A percentile compares a stretch with the other conserved stretches of the same genome.
Evolutionary conservation across 2,113 vertebrate species (phyloP).

Genomic region (Petaurus breviceps): DNA sequence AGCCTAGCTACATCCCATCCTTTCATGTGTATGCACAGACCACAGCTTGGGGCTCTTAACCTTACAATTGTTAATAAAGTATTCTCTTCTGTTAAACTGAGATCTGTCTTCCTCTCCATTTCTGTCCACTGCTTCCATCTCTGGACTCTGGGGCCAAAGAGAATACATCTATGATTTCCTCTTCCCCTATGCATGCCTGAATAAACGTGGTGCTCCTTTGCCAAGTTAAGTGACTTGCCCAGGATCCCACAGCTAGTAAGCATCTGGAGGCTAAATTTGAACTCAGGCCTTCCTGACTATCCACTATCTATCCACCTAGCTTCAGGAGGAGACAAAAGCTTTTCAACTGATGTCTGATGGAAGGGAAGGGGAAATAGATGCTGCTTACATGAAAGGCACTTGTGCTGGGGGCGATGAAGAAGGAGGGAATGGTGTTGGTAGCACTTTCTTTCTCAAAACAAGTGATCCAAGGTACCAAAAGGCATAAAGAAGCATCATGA

Average conservation of each 20-base stretch:
- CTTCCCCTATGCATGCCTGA: not conserved
- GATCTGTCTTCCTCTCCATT: not conserved
- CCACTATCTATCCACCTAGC: not conserved
- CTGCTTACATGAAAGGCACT: not conserved
- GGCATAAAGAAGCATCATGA: not conserved
- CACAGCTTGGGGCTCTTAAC: not conserved
- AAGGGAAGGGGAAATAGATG: not conserved
- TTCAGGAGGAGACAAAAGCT: not conserved
- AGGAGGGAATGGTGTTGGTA: too few species aligned
- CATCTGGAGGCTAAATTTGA: not conserved
- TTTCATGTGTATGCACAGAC: not conserved
- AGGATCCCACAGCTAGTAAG: not conserved
- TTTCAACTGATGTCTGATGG: not conserved
- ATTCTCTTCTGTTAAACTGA: not conserved
- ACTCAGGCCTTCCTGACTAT: not conserved
- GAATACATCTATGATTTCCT: not conserved
- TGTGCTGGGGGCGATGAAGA: too few species aligned
- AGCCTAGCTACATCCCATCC: not conserved
- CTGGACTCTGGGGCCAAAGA: not conserved
- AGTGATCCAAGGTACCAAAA: not conserved
- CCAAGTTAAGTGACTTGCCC: not conserved
- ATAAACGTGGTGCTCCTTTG: not conserved
- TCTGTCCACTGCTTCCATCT: not conserved
- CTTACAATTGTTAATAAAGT: not conserved
- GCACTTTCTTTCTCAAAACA: not conserved